Evolutionary conservation across 1,140 invertebrate genomes (phyloP).

Genomic region (Glossosoma conforme): DNA sequence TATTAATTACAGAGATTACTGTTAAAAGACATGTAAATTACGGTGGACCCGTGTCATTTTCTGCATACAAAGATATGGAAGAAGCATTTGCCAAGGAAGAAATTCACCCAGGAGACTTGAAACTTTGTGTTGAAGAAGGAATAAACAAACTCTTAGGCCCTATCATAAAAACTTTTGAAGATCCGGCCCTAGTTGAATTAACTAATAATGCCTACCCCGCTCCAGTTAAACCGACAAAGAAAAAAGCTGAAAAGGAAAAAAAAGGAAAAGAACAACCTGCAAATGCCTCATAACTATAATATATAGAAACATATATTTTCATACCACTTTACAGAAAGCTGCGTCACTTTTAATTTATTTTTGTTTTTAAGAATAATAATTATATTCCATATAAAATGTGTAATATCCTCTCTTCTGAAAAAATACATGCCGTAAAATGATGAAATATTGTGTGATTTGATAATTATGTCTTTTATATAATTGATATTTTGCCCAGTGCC

Average conservation of each 20-base stretch:
- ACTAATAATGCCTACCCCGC: constrained; percentile 77
- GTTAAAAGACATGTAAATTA: constrained; percentile 56
- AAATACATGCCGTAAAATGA: too few relatives aligned
- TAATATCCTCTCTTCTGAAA: too few relatives aligned
- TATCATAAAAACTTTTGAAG: constrained; percentile 82
- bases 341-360: too few relatives aligned
- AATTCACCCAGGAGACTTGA: constrained; percentile 92
- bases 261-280: too few relatives aligned
- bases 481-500: too few relatives aligned
- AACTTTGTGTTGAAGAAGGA: constrained; percentile 74
- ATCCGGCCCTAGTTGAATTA: constrained; percentile 67
- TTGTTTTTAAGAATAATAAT: too few relatives aligned
- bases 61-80: constrained; percentile 74
- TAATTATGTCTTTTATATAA: too few relatives aligned
- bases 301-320: too few relatives aligned
- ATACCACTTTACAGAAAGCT: too few relatives aligned
- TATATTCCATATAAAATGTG: too few relatives aligned
- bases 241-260: constrained; percentile 19
- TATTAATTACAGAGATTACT: constrained; percentile 45
- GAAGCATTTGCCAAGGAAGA: constrained; percentile 70
- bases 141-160: constrained; percentile 88
- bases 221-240: constrained; percentile 55
- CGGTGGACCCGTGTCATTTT: constrained; percentile 72
- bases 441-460: too few relatives aligned
- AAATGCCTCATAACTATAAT: too few relatives aligned